Conservation (phyloP, 1,140 invertebrate genomes). For the Lucilia cuprina region DNA sequence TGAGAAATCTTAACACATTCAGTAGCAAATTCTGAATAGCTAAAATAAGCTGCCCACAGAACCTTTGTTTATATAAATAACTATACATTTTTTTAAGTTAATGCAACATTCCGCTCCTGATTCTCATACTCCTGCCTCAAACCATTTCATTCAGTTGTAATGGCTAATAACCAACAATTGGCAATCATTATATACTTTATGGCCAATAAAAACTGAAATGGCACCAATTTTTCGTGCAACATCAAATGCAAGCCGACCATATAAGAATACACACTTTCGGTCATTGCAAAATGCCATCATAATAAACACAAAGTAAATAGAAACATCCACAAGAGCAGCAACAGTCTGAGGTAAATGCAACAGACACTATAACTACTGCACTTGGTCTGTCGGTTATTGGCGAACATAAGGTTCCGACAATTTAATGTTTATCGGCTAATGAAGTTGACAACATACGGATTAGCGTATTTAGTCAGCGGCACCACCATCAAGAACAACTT, state of each 20-base stretch:
- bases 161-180: constrained; percentile 40
- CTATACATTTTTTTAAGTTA: not conserved
- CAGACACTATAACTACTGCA: not conserved
- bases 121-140: not conserved
- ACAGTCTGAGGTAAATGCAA: not conserved
- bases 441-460: constrained; percentile 63
- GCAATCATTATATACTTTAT: constrained; percentile 56
- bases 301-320: constrained; percentile 19
- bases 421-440: constrained; percentile 63
- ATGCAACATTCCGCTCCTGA: not conserved
- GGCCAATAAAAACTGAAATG: constrained; percentile 62
- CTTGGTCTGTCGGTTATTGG: not conserved
- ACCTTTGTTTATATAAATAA: not conserved
- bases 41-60: not conserved
- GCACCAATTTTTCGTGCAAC: constrained; percentile 62
- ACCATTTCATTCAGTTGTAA: constrained; percentile 9
- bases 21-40: not conserved
- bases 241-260: constrained; percentile 48
- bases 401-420: constrained; percentile 43
- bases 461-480: constrained; percentile 50
- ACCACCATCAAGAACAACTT: constrained; percentile 5
- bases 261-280: constrained; percentile 25
- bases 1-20: constrained; percentile 35
- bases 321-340: constrained; percentile 2
- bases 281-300: constrained; percentile 13